phyloP scores from a whole-genome alignment of 2,113 vertebrate genomes.

The Oryzias javanicus region DNA sequence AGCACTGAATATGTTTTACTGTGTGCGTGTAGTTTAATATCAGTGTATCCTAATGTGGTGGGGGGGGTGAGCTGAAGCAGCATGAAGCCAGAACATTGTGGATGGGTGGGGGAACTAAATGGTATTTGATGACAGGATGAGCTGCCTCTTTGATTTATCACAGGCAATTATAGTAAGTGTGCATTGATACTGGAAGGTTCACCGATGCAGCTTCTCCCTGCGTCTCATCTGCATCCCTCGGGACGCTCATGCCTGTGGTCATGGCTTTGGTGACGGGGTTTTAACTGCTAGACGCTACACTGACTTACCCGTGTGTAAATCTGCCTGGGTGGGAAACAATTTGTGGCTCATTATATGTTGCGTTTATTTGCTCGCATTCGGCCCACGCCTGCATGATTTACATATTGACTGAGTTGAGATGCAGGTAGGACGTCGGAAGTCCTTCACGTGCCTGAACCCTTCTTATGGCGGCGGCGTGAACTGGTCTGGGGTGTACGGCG shows the following conservation, averaged over 20 bases:
- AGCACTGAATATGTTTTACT: too few species aligned
- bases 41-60: neutral
- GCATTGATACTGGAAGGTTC: slow-evolving; percentile 33
- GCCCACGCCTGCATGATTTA: slow-evolving; percentile 27
- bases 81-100: slow-evolving; percentile 5
- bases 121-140: slow-evolving; percentile 30
- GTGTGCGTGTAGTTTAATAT: too few species aligned
- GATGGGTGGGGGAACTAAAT: slow-evolving; percentile 26
- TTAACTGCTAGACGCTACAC: slow-evolving; percentile 41
- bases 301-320: slow-evolving; percentile 49
- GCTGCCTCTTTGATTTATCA: slow-evolving; percentile 31
- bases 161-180: slow-evolving; percentile 29
- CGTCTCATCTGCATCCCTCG: slow-evolving; percentile 26
- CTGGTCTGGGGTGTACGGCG: slow-evolving; percentile 25
- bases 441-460: neutral
- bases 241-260: slow-evolving; percentile 63
- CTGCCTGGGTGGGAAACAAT: slow-evolving; percentile 60
- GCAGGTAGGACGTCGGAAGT: neutral
- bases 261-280: slow-evolving; percentile 59
- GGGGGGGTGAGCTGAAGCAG: too few species aligned
- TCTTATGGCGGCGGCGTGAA: slow-evolving; percentile 14
- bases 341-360: slow-evolving; percentile 33
- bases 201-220: slow-evolving; percentile 12
- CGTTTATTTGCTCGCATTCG: slow-evolving; percentile 32
- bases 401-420: slow-evolving; percentile 11